Evolutionary conservation across 2,113 vertebrate genomes (phyloP).

Genomic region (Lichenostomus cassidix): DNA sequence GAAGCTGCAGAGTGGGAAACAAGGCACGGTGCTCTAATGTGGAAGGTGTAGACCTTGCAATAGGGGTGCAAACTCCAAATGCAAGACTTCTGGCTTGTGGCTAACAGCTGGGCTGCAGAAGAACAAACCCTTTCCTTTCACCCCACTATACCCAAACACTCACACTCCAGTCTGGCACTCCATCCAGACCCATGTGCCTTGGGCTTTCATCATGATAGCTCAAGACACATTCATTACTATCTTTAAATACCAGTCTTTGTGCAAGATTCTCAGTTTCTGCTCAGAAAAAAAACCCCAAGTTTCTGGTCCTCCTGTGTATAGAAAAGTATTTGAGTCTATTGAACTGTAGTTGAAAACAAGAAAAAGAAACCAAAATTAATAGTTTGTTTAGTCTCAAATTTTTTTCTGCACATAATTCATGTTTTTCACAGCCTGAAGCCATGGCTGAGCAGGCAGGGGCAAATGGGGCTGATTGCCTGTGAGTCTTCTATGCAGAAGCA

Average conservation of each 20-base stretch:
- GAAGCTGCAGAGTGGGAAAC: not conserved
- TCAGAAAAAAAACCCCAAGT: not conserved
- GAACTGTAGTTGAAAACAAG: not conserved
- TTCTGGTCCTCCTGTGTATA: not conserved
- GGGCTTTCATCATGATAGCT: not conserved
- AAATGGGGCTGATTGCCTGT: not conserved
- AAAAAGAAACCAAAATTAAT: not conserved
- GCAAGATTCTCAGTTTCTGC: not conserved
- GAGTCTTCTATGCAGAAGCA: not conserved
- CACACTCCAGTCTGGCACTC: not conserved
- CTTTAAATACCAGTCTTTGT: not conserved
- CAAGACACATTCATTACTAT: not conserved
- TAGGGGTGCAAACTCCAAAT: too few species aligned
- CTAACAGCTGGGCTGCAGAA: not conserved
- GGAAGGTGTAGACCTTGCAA: not conserved
- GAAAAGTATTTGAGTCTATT: not conserved
- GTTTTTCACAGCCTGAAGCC: not conserved
- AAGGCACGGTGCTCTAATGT: accelerated
- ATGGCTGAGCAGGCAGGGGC: not conserved
- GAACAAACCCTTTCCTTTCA: not conserved
- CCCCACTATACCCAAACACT: not conserved
- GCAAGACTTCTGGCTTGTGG: not conserved
- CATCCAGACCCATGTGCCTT: not conserved
- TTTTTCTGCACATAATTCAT: not conserved
- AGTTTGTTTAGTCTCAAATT: not conserved